A percentile compares a stretch with the other conserved stretches of the same genome.
Evolutionary conservation across 2,888 invertebrate species (phyloP).

Genomic region (Plagiodera versicolora): DNA sequence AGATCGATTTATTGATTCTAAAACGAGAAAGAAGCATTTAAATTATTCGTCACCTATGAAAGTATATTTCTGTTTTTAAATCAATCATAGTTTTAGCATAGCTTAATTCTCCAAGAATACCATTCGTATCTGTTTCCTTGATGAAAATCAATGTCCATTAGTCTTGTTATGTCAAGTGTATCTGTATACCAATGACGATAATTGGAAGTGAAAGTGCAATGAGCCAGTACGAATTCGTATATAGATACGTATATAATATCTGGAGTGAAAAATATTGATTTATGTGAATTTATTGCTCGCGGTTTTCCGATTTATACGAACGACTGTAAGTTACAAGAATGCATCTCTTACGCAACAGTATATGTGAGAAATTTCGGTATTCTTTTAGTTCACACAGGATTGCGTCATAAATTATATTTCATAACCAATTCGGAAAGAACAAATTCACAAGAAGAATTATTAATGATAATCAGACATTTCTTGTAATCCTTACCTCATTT

Average conservation of each 20-base stretch:
- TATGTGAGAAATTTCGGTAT: neutral
- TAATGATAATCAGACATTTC: no score
- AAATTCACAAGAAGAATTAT: no score
- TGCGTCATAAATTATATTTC: no score
- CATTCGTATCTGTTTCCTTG: neutral
- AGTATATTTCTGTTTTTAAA: no score
- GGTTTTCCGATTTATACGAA: slow-evolving; percentile 1
- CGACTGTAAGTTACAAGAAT: neutral
- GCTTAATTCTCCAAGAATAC: neutral
- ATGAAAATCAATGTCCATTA: neutral
- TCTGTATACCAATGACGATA: neutral
- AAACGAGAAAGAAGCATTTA: no score
- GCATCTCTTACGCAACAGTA: slow-evolving; percentile 1
- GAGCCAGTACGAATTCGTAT: neutral
- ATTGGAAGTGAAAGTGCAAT: slow-evolving; percentile 11
- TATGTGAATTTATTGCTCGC: slow-evolving; percentile 3
- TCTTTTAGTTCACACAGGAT: no score
- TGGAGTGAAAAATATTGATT: slow-evolving; percentile 8
- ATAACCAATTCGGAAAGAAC: no score
- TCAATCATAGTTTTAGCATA: no score
- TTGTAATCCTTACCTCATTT: no score
- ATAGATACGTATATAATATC: slow-evolving; percentile 12
- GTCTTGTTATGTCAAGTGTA: slow-evolving; percentile 1
- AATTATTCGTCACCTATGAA: no score
- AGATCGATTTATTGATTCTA: no score